Evolutionary conservation across 2,797 vertebrate genomes (phyloP), one percentile per base, ranked within the genome.

Genomic region (Setipinna tenuifilis): DNA sequence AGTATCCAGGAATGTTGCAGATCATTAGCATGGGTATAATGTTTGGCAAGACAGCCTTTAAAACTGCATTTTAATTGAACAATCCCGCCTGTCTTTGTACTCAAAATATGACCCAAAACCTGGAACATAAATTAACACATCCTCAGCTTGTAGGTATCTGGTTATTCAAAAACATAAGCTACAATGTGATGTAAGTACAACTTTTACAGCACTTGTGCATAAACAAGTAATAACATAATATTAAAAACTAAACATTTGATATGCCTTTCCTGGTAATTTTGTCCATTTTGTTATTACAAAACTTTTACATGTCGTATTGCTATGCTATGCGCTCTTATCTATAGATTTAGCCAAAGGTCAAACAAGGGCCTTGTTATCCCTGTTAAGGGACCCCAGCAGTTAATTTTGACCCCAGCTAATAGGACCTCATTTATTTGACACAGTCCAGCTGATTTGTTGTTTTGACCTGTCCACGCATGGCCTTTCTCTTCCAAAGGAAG

Each of bases 391-490:
- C 12, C 62, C 23, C 23, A 68, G 62, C 12, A 31, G 10, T 68
- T 75, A 12, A 19, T 17, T 75, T 16, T 75, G 12, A 75, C 14
- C 14, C 6, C 68, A 41, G 28, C 68, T 75, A 35, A 19, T 71
- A 35, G 68, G 68, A 35, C 25, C 62, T 68, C 25, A 16, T 54
- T 54, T 54, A 54, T 54, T 54, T 54, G 68, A 28, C 68, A 6
- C 28, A 35, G 28, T 71, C 12, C 12, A 71, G 65, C 65, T 71
- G 65, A 71, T 31, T 35, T 16, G 3, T 71, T 71, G 65, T 71
- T 71, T 71, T 71, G 65, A 71, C 65, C 65, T 35, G 65, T 71
- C 68, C 68, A 75, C 68, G 14, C 28, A 75, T 41, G 68, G 25
- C 68, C 28, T 41, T 21, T 78, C 17, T 78, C 35, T 21, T 25